Evolutionary conservation across 1,140 invertebrate genomes (phyloP).

Genomic region (Drosophila insularis): DNA sequence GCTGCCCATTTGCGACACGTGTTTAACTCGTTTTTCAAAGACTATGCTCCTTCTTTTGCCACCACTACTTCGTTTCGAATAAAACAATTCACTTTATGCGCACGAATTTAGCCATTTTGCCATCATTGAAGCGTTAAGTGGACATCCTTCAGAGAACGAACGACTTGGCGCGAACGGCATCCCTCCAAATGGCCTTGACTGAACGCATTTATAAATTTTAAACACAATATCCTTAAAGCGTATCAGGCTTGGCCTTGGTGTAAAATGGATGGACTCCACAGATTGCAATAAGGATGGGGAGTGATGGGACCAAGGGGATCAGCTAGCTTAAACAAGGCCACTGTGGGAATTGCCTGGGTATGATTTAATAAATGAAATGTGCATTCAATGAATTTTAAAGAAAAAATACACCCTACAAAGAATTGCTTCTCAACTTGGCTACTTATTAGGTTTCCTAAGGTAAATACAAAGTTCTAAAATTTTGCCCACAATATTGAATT

Average conservation of each 20-base stretch:
- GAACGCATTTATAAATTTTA: slow-evolving; percentile 72
- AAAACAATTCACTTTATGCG: slow-evolving; percentile 79
- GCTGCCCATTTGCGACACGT: slow-evolving; percentile 72
- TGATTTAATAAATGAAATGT: slow-evolving; percentile 64
- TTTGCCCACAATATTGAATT: too few species aligned
- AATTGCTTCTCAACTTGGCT: too few species aligned
- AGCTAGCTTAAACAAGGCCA: background rate
- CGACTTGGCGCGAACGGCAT: slow-evolving; percentile 24
- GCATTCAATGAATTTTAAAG: slow-evolving; percentile 64
- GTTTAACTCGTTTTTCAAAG: slow-evolving; percentile 79
- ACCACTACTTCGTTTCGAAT: slow-evolving; percentile 34
- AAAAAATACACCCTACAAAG: background rate
- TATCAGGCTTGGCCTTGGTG: slow-evolving; percentile 17
- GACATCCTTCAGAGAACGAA: slow-evolving; percentile 22
- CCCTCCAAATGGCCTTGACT: slow-evolving; percentile 50
- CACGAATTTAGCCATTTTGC: slow-evolving; percentile 75
- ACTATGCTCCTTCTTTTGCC: slow-evolving; percentile 25
- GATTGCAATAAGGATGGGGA: too few species aligned
- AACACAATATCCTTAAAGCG: slow-evolving; percentile 43
- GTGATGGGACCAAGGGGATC: background rate
- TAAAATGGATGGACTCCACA: background rate
- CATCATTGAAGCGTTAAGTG: slow-evolving; percentile 70
- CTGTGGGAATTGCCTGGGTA: slow-evolving; percentile 2
- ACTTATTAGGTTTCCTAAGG: background rate
- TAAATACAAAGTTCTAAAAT: background rate